Base-by-base conservation (phyloP, 2,888 invertebrate species). In the Microplitis manilae region DNA sequence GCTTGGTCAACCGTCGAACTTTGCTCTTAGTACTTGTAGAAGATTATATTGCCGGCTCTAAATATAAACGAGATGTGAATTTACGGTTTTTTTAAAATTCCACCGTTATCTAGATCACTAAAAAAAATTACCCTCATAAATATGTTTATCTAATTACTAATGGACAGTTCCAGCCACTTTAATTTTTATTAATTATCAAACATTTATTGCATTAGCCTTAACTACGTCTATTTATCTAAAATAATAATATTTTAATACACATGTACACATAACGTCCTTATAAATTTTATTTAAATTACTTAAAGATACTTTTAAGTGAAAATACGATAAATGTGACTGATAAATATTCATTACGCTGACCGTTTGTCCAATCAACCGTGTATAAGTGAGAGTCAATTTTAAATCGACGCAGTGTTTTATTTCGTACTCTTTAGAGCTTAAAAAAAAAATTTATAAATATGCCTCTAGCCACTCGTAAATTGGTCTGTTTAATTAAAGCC, bases 401-500 rank as follows among this genome's bases (percentile, higher is more conserved):
- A 60, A 17, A 73, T 76, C 40, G 76, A 75, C 79, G 78, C 75
- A 68, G 13, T 76, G 70, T 67, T 79, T 68, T 78, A 78, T 80
- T 79, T 76, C 67, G 60, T 72, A 69, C 64, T 40, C 64, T 30
- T 71, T 20, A 30, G 67, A 9, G 62, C 41, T 30, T 20, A 61
- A 30, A 39, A 67, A 68, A 76, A 60, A 65, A 70, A 40, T 67
- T 39, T 68, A 72, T 68, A 40, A 60, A 67, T 30, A 38, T 61
- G 77, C 50, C 70, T 76, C 59, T 38, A 68, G 40, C 67, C 76
- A 74, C 77, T 77, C 80, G 79, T 80, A 80, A 79, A 80, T 80
- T 79, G 79, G 77, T 75, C 72, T 77, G 79, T 81, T 81, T 79
- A 81, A 80, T 80, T 80, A 80, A 81, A 80, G 76, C 78, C 75